A percentile compares a stretch with the other conserved stretches of the same genome.
These are phyloP conservation scores for Tolmerus cingulatus DNA, from an alignment of 2,888 invertebrate genomes.

Conservation along the genomic window DNA sequence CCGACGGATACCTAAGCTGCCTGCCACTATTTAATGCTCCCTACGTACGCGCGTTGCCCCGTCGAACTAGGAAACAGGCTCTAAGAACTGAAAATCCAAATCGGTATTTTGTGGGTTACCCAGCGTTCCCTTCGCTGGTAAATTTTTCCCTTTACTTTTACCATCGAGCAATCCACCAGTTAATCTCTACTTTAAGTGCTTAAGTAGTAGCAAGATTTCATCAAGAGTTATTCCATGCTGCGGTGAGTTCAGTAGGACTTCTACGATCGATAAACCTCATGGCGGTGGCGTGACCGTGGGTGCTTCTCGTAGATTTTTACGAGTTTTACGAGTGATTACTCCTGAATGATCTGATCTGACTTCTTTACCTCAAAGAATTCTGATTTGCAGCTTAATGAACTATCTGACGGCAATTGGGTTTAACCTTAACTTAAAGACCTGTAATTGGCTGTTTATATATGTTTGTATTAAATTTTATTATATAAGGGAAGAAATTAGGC, in stretches of 20 bases:
- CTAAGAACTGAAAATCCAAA: neutral
- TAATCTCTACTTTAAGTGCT: constrained; percentile 8
- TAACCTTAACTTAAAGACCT: no score
- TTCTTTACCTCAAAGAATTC: neutral
- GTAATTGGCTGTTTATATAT: no score
- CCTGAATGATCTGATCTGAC: neutral
- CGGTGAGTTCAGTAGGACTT: neutral
- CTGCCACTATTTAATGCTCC: constrained; percentile 2
- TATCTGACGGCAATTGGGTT: no score
- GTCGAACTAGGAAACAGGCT: neutral
- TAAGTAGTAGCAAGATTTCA: constrained; percentile 14
- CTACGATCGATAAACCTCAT: neutral
- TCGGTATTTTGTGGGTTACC: neutral
- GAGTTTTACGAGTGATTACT: neutral
- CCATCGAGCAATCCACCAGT: neutral
- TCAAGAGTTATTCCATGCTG: neutral
- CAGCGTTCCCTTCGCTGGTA: neutral
- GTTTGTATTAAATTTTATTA: no score
- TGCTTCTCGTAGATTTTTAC: neutral
- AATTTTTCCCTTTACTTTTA: neutral
- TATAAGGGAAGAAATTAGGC: no score
- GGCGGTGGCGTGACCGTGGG: neutral
- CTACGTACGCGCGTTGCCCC: neutral
- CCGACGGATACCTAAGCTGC: neutral
- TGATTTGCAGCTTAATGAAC: no score